Evolutionary conservation across 2,797 vertebrate genomes (phyloP).

Genomic region (Podargus strigoides): DNA sequence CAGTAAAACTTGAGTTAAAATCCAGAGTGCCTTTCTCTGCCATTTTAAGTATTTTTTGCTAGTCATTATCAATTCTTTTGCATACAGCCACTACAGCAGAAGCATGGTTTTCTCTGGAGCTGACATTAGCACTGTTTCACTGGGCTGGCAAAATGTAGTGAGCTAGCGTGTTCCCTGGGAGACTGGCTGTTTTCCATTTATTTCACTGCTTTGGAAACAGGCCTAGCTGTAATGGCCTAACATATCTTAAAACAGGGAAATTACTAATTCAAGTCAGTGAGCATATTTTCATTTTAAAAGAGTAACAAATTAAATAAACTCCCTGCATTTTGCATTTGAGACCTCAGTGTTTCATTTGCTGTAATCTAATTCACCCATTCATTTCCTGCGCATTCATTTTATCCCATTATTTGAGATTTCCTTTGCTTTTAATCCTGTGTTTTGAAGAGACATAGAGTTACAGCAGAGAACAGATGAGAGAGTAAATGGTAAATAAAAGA

Average conservation of each 20-base stretch:
- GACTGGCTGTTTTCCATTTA: slow-evolving; percentile 44
- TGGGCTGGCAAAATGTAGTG: neutral
- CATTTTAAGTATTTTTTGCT: neutral
- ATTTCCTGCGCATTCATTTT: slow-evolving; percentile 60
- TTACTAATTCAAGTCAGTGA: slow-evolving; percentile 57
- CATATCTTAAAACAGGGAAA: slow-evolving; percentile 50
- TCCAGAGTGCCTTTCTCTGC: neutral
- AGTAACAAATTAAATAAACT: slow-evolving; percentile 65
- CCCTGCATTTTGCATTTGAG: slow-evolving; percentile 49
- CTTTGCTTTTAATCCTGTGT: slow-evolving; percentile 63
- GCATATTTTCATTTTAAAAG: slow-evolving; percentile 56
- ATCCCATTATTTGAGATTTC: slow-evolving; percentile 64
- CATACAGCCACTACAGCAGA: neutral
- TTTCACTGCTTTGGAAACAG: slow-evolving; percentile 48
- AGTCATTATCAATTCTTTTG: neutral
- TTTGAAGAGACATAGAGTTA: slow-evolving; percentile 40
- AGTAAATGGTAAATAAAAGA: slow-evolving; percentile 44
- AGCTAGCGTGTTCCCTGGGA: slow-evolving; percentile 18
- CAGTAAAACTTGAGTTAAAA: neutral
- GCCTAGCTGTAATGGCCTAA: slow-evolving; percentile 22
- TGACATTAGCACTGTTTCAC: slow-evolving; percentile 7
- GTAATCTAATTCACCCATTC: slow-evolving; percentile 66
- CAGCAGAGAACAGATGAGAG: slow-evolving; percentile 25
- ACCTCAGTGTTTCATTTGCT: slow-evolving; percentile 48
- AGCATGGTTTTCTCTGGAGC: neutral